Evolutionary conservation across 2,113 vertebrate genomes (phyloP), one percentile per base, ranked within the genome.

Genomic region (Pholis gunnellus): DNA sequence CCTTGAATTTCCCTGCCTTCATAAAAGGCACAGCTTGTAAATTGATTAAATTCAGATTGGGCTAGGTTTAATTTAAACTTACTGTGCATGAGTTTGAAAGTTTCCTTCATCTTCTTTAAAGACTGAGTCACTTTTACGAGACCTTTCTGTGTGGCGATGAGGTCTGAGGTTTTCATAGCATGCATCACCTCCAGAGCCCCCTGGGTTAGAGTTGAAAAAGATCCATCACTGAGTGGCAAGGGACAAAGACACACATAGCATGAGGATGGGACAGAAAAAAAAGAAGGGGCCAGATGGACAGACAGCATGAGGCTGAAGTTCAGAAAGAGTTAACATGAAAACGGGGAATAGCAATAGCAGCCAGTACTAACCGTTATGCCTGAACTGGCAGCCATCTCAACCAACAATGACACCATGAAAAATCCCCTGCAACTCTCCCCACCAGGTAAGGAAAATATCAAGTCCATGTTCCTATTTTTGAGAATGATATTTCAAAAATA

Each of bases 341-440:
- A 85, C 75, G 9, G 74, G 72, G 65, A 75, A 72, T 40, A n/a
- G 15, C 8, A 65, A 63, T 3, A 17, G 46, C 25, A 48, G 40
- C 11, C n/a, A 76, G 5, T 67, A 79, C 79, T 25, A 75, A 97
- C 97, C 94, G 91, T 94, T 79, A 97, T 87, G 42, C 96, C 97
- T 25, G 95, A 94, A 40, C 89, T 95, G 0, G 96, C 97, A 0
- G 96, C 95, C 83, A 95, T 95, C 90, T 98, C 97, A 1, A 97
- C 96, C 61, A 97, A 85, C 60, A 96, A 25, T 0, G 96, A 97
- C 79, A 97, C 95, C 0, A 97, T 93, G 17, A 97, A 82, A 87
- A 98, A 98, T 46, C 96, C 96, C 1, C 72, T 86, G 73, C 95
- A 89, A 82, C 94, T 97, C 34, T 96, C 93, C 38, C 94, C 96